Evolutionary conservation across 2,113 vertebrate species (phyloP).

Genomic region (Talpa occidentalis): DNA sequence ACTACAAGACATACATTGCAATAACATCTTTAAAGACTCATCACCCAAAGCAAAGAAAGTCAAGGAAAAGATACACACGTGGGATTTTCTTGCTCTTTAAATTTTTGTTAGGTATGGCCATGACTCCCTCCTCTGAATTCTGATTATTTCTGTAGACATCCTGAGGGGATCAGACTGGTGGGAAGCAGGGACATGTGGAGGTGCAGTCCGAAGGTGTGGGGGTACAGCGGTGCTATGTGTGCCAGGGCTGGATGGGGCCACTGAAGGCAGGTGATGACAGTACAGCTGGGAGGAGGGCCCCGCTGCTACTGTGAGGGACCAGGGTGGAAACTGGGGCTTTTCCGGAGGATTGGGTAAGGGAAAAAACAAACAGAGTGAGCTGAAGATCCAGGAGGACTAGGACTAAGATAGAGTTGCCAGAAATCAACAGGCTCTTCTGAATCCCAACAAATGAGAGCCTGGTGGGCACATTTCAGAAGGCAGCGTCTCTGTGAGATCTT

Average conservation of each 20-base stretch:
- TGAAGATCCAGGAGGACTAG: neutral
- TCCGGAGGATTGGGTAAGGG: neutral
- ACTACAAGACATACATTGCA: no score
- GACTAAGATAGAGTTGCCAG: neutral
- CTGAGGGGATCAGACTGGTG: neutral
- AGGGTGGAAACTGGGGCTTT: neutral
- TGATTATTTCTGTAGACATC: neutral
- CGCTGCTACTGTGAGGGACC: neutral
- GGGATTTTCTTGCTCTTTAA: neutral
- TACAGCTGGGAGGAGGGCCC: neutral
- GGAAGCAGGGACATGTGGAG: neutral
- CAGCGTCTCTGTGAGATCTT: neutral
- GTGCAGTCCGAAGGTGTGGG: neutral
- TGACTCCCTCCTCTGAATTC: neutral
- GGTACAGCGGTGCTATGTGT: neutral
- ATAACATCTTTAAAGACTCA: no score
- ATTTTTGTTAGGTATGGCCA: slow-evolving; percentile 5
- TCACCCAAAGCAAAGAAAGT: no score
- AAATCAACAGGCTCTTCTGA: neutral
- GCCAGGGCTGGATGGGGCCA: neutral
- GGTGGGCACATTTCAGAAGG: neutral
- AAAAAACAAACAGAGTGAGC: neutral
- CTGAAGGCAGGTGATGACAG: neutral
- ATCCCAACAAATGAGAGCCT: neutral
- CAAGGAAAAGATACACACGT: no score